These are phyloP conservation scores for Heptranchias perlo DNA, from an alignment of 2,113 vertebrate genomes.

Conservation along the genomic window DNA sequence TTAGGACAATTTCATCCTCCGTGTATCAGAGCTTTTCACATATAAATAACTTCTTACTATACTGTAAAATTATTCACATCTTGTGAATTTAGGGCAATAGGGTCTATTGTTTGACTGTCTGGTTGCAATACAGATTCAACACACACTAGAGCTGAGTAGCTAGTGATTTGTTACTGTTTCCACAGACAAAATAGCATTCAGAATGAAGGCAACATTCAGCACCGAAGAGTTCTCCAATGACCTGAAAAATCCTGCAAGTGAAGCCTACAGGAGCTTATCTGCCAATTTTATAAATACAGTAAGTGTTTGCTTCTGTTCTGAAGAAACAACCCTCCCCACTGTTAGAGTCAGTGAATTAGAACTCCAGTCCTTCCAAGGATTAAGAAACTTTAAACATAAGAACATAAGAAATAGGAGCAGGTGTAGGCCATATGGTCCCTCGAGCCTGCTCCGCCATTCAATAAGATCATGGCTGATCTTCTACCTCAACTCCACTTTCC, in stretches of 20 bases:
- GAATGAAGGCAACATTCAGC: neutral
- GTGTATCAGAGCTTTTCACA: neutral
- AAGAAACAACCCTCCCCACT: neutral
- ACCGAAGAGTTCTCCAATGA: neutral
- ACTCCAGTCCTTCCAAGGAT: neutral
- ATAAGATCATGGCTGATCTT: too few species aligned
- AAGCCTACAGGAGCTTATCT: neutral
- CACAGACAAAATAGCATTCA: neutral
- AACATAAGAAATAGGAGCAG: too few species aligned
- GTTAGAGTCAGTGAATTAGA: neutral
- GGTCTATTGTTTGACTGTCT: neutral
- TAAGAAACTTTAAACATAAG: neutral
- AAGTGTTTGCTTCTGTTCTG: neutral
- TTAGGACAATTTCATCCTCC: neutral
- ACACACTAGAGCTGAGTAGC: neutral
- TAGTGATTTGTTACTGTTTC: neutral
- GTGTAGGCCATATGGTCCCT: too few species aligned
- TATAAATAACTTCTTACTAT: neutral
- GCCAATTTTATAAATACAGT: neutral
- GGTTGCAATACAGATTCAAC: neutral
- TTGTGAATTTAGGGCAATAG: neutral
- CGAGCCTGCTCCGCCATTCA: too few species aligned
- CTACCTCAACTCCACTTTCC: too few species aligned
- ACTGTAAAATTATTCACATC: neutral
- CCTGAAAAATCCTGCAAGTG: neutral